These are phyloP conservation scores for Zaprionus inermis DNA, from an alignment of 1,140 invertebrate genomes.

Conservation along the genomic window DNA sequence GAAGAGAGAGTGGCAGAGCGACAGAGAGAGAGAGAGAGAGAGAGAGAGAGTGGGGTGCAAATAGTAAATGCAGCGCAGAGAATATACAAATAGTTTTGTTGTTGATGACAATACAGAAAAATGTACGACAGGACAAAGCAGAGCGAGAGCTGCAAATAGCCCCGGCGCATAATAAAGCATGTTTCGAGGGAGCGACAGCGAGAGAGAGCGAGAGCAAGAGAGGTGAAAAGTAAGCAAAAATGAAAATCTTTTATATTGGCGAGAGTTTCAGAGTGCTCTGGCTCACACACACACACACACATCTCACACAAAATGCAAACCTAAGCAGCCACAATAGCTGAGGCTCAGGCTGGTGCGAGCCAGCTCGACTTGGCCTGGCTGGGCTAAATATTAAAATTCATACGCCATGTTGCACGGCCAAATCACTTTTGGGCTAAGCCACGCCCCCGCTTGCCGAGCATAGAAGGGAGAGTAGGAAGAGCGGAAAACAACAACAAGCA, in stretches of 20 bases:
- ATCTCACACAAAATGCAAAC: slow-evolving; percentile 24
- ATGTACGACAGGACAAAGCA: slow-evolving; percentile 63
- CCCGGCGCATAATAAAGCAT: slow-evolving; percentile 52
- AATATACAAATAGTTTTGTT: slow-evolving; percentile 78
- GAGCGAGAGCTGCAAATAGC: slow-evolving; percentile 58
- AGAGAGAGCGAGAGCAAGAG: slow-evolving; percentile 6
- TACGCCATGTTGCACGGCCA: slow-evolving; percentile 77
- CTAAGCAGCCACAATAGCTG: slow-evolving; percentile 41
- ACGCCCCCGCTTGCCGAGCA: too few species aligned
- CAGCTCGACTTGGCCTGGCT: background rate
- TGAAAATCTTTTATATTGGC: slow-evolving; percentile 31
- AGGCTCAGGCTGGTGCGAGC: background rate
- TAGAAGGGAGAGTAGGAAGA: too few species aligned
- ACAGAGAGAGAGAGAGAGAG: slow-evolving; percentile 9
- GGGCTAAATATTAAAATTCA: slow-evolving; percentile 79
- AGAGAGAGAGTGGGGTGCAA: background rate
- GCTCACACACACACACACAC: slow-evolving; percentile 11
- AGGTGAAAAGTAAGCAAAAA: slow-evolving; percentile 26
- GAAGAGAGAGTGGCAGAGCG: slow-evolving; percentile 14
- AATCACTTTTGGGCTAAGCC: slow-evolving; percentile 54
- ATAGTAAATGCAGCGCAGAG: slow-evolving; percentile 60
- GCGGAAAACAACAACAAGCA: slow-evolving; percentile 50
- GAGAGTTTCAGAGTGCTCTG: slow-evolving; percentile 9
- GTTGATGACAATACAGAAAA: slow-evolving; percentile 79
- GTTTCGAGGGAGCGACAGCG: slow-evolving; percentile 5